Percentiles rank a stretch among this genome's conserved stretches.
Conservation (phyloP, 2,797 vertebrate genomes). For the Nannoperca australis region DNA sequence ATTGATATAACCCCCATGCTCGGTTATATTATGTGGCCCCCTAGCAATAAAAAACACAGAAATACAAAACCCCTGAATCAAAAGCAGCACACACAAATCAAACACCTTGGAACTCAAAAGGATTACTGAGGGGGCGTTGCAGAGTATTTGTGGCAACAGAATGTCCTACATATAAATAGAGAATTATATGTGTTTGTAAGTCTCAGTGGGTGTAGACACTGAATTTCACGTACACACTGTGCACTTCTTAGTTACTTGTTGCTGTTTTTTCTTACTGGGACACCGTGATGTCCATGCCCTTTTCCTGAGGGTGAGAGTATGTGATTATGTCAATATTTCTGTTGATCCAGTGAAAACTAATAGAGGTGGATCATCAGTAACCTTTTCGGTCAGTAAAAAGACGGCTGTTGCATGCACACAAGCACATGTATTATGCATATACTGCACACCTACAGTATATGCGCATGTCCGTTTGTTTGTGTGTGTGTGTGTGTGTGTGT, state of each 20-base stretch:
- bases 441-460: background rate
- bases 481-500: background rate
- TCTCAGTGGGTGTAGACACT: conserved; percentile 6
- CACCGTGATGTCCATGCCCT: background rate
- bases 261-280: conserved; percentile 7
- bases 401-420: background rate
- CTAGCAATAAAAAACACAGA: background rate
- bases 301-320: background rate
- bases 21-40: background rate
- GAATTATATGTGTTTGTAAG: conserved; percentile 19
- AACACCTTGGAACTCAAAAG: conserved; percentile 26
- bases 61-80: conserved; percentile 31
- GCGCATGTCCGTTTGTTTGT: background rate
- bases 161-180: conserved; percentile 47
- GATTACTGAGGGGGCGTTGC: conserved; percentile 55
- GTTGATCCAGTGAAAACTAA: conserved; percentile 19
- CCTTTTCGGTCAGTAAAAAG: conserved; percentile 14
- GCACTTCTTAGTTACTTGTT: background rate
- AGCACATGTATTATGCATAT: conserved; percentile 8
- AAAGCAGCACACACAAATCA: conserved; percentile 17
- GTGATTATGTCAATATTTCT: conserved; percentile 21
- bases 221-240: conserved; percentile 11
- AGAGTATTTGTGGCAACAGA: conserved; percentile 54
- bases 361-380: conserved; percentile 5
- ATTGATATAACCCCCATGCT: background rate